These are phyloP conservation scores for Synaphobranchus kaupii DNA, from an alignment of 2,797 vertebrate genomes.

Conservation along the genomic window DNA sequence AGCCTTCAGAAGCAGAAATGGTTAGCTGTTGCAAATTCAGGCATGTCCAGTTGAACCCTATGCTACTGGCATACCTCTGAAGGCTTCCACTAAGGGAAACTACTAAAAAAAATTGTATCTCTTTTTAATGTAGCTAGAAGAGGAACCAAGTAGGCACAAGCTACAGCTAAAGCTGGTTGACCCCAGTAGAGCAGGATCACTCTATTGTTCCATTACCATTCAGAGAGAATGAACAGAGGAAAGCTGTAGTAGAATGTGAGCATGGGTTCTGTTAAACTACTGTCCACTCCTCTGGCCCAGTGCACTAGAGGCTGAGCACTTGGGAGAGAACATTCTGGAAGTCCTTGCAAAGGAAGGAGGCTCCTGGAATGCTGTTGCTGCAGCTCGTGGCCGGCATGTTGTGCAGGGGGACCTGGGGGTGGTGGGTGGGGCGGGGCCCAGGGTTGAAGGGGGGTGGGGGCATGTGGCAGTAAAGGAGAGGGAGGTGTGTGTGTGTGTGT, in stretches of 20 bases:
- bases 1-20: not conserved
- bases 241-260: not conserved
- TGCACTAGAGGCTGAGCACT: not conserved
- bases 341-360: not conserved
- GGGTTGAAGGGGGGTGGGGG: not conserved
- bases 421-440: not conserved
- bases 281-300: not conserved
- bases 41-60: not conserved
- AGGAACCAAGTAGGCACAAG: not conserved
- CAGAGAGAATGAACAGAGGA: not conserved
- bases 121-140: not conserved
- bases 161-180: not conserved
- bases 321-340: slow-evolving; percentile 4
- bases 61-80: not conserved
- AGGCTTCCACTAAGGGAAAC: not conserved
- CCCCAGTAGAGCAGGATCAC: not conserved
- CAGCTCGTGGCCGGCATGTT: not conserved
- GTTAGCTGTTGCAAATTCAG: not conserved
- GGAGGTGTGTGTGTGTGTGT: too few relatives aligned
- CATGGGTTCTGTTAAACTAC: not conserved
- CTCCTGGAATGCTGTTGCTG: not conserved
- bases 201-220: not conserved
- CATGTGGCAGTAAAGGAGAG: not conserved
- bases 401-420: not conserved
- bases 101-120: not conserved